A percentile compares a stretch with the other conserved stretches of the same genome.
These are phyloP conservation scores for Campoletis raptor DNA, from an alignment of 2,888 invertebrate genomes.

Conservation along the genomic window DNA sequence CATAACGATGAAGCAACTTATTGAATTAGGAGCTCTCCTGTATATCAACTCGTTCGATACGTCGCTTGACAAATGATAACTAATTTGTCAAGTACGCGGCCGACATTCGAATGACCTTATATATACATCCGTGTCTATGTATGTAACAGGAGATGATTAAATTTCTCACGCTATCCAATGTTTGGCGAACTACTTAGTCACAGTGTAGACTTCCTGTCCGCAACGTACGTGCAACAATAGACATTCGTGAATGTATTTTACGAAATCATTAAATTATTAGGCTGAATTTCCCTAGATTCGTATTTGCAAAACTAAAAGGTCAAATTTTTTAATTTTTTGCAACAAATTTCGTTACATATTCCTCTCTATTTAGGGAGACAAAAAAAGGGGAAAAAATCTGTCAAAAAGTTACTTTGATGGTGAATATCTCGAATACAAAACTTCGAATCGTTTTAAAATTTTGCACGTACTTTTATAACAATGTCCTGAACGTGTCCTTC, in stretches of 20 bases:
- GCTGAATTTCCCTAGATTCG: too few relatives aligned
- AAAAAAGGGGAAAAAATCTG: too few relatives aligned
- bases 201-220: conserved; percentile 13
- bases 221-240: conserved; percentile 16
- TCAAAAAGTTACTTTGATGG: too few relatives aligned
- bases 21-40: neutral
- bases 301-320: too few relatives aligned
- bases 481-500: too few relatives aligned
- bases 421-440: too few relatives aligned
- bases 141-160: conserved; percentile 31
- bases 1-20: conserved; percentile 4
- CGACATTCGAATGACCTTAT: conserved; percentile 7
- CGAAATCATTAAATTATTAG: too few relatives aligned
- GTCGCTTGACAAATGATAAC: conserved; percentile 30
- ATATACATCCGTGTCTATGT: neutral
- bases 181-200: conserved; percentile 48
- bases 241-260: conserved; percentile 9
- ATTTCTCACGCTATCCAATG: conserved; percentile 36
- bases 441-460: too few relatives aligned
- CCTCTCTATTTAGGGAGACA: too few relatives aligned
- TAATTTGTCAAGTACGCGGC: conserved; percentile 34
- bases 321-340: too few relatives aligned
- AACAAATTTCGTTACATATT: too few relatives aligned
- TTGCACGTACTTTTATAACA: too few relatives aligned
- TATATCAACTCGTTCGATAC: conserved; percentile 11